phyloP scores from a whole-genome alignment of 2,797 vertebrate species.

The Falco biarmicus region DNA sequence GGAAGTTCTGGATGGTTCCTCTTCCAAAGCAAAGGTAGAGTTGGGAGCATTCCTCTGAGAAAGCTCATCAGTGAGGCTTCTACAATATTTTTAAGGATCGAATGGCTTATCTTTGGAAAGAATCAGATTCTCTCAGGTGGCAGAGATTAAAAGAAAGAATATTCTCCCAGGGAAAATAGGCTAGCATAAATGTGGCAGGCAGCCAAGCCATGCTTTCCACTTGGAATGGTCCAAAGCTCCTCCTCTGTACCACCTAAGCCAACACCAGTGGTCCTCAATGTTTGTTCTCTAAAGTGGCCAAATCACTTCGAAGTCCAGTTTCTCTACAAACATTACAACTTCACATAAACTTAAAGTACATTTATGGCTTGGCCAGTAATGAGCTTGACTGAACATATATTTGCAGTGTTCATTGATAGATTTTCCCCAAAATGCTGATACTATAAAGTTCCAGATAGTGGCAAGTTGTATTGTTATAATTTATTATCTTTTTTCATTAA shows the following conservation, averaged over 20 bases:
- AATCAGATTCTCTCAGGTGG: background rate
- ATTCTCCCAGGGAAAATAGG: background rate
- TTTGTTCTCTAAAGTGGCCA: background rate
- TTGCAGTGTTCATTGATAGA: background rate
- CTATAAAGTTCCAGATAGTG: background rate
- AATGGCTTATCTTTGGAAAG: background rate
- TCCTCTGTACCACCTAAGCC: background rate
- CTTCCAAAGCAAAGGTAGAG: background rate
- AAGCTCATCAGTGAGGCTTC: background rate
- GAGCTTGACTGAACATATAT: background rate
- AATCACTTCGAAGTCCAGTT: background rate
- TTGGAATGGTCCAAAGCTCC: background rate
- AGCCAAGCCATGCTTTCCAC: background rate
- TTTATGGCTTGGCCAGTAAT: background rate
- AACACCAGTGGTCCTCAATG: rapidly evolving
- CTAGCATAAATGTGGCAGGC: background rate
- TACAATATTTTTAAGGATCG: background rate
- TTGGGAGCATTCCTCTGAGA: background rate
- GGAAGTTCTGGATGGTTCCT: background rate
- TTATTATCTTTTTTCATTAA: background rate
- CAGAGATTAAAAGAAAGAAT: background rate
- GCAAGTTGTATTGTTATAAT: background rate
- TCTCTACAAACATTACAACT: background rate
- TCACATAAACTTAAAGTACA: background rate
- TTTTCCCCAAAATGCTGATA: background rate